Conservation (phyloP, 2,113 vertebrate species). For the Uria aalge region DNA sequence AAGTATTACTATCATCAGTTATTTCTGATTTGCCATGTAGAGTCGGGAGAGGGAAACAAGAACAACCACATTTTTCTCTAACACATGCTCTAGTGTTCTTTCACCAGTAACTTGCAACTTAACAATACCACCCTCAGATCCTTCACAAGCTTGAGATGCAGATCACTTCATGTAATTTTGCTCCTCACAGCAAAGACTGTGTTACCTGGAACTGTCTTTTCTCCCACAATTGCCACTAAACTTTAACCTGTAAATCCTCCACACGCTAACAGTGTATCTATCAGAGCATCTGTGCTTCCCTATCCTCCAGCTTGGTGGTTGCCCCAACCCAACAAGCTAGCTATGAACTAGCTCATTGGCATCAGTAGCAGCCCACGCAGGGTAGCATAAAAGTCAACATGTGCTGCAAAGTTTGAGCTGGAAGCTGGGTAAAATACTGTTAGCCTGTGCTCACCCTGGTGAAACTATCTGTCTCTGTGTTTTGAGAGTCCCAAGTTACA, state of each 20-base stretch:
- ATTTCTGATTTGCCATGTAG: background rate
- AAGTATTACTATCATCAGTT: background rate
- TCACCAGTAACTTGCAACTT: background rate
- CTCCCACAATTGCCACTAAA: background rate
- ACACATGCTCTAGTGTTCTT: background rate
- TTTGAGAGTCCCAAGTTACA: background rate
- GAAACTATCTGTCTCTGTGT: background rate
- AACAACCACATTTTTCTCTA: background rate
- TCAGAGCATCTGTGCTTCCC: background rate
- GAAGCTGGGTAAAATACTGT: background rate
- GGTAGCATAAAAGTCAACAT: background rate
- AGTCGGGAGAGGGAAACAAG: background rate
- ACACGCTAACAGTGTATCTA: background rate
- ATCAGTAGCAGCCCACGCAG: background rate
- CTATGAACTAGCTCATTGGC: background rate
- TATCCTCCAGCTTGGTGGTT: background rate
- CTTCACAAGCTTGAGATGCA: background rate
- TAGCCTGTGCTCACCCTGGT: background rate
- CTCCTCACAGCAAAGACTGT: background rate
- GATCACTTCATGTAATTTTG: background rate
- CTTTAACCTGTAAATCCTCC: background rate
- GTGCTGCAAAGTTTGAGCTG: background rate
- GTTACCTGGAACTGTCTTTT: background rate
- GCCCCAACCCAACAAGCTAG: background rate
- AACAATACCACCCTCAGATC: background rate